A percentile compares a stretch with the other conserved stretches of the same genome.
phyloP scores from a whole-genome alignment of 2,797 vertebrate genomes.

The Enteromius mattozi region DNA sequence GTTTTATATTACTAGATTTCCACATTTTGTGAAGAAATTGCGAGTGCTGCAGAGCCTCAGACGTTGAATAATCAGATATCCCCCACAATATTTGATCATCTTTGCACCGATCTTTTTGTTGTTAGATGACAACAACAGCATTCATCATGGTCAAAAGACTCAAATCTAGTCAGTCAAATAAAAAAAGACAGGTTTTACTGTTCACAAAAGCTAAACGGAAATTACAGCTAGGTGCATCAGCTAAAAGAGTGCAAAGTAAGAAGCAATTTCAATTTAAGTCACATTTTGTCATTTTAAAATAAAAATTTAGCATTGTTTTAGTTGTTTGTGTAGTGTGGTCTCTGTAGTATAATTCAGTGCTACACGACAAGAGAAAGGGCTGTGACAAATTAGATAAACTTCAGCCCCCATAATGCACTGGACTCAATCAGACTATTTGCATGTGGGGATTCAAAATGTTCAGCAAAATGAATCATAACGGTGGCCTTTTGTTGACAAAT shows the following conservation, averaged over 20 bases:
- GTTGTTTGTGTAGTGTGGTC: background rate
- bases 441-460: background rate
- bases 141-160: background rate
- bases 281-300: background rate
- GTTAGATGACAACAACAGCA: background rate
- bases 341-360: background rate
- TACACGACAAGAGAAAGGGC: background rate
- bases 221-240: background rate
- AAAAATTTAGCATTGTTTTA: background rate
- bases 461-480: background rate
- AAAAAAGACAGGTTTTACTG: background rate
- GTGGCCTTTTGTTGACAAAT: background rate
- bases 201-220: background rate
- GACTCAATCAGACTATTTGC: background rate
- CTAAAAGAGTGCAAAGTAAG: background rate
- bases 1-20: conserved; percentile 1
- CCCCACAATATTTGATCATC: background rate
- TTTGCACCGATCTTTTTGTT: background rate
- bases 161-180: background rate
- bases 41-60: background rate
- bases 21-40: background rate
- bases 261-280: background rate
- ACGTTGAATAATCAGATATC: background rate
- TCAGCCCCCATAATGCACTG: background rate
- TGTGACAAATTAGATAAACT: background rate